Evolutionary conservation across 2,113 vertebrate species (phyloP).

Genomic region (Alethe castanea): DNA sequence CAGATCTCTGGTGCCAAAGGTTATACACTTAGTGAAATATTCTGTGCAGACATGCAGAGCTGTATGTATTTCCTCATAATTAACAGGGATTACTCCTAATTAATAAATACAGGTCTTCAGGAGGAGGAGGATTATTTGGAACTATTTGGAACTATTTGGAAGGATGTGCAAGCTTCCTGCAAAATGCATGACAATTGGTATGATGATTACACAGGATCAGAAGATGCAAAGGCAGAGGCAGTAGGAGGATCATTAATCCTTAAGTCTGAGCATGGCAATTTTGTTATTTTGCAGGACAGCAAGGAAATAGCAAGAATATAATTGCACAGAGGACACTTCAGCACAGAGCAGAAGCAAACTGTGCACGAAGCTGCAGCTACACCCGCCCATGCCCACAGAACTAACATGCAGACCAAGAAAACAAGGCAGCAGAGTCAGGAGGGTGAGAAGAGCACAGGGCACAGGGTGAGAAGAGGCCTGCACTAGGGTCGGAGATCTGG

Average conservation of each 20-base stretch:
- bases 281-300: background rate
- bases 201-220: background rate
- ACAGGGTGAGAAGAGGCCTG: background rate
- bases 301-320: background rate
- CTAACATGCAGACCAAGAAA: background rate
- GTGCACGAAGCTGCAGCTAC: background rate
- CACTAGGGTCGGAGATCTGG: background rate
- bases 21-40: background rate
- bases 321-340: background rate
- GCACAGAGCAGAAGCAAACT: background rate
- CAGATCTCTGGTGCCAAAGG: constrained; percentile 29
- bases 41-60: background rate
- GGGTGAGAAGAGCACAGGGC: background rate
- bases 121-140: background rate
- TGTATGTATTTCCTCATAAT: constrained; percentile 2
- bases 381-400: background rate
- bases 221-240: background rate
- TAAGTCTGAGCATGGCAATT: background rate
- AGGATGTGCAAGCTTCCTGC: background rate
- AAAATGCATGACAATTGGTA: background rate
- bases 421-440: background rate
- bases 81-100: background rate
- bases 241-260: background rate
- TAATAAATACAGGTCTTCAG: background rate
- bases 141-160: background rate